Base-by-base conservation (phyloP, 2,797 vertebrate genomes). In the Chelonia mydas region DNA sequence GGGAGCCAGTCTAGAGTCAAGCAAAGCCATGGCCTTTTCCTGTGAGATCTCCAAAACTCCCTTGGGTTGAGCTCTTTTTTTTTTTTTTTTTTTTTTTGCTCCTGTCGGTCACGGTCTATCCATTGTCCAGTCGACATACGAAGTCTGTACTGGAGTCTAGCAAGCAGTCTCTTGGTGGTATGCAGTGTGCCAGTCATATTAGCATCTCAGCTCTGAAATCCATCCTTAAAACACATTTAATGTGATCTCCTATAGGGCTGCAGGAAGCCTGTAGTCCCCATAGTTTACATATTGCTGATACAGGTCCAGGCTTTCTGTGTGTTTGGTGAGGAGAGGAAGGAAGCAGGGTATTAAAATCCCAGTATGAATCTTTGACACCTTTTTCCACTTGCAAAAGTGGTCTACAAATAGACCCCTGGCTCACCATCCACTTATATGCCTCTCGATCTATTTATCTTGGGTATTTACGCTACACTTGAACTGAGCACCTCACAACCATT, bases 81-180 rank as follows among this genome's bases (percentile, higher is more conserved):
- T 25, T 37, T 11, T 37, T n/a, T 23, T 41, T 23, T 3, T 2
- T 27, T 11, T 47, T 25, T 25, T 47, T 41, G 37, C 23, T 76
- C 25, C n/a, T 11, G 21, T 41, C 10, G 23, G 28, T 77, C 27
- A 28, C 17, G 21, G 25, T 45, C 25, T 23, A 27, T 27, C 41
- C 41, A 47, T 76, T 76, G 45, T 45, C 28, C 7, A 47, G 15
- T 16, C 3, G 5, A n/a, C n/a, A 3, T 41, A 41, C 21, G 49
- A 7, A 47, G 51, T 10, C 50, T 27, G 1, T 0, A 31, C 6
- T 1, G 15, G 28, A 2, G 12, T 31, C 51, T 3, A 33, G 41
- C n/a, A 28, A 74, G 81, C 25, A 47, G 68, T 12, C 5, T 17
- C 28, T 61, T 33, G 28, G 28, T 33, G 11, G 61, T n/a, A 4